Conservation (phyloP, 2,888 invertebrate species). For the Hydropsyche betteni region DNA sequence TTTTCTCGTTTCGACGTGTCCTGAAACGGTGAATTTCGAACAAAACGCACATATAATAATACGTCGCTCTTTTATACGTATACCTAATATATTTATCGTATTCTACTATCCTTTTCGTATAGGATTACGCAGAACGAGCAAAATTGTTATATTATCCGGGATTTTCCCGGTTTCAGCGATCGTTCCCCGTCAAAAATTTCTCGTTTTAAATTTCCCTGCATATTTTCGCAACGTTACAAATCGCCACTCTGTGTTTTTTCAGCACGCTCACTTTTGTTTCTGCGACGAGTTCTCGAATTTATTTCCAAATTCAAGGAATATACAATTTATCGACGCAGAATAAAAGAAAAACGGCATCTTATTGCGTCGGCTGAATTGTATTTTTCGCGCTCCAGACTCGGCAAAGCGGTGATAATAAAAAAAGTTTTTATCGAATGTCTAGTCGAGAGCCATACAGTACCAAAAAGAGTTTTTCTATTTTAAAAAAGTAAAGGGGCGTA, state of each 20-base stretch:
- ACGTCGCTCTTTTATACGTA: not conserved
- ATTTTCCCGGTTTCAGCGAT: not conserved
- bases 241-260: too few species aligned
- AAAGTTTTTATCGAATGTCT: conserved; percentile 33
- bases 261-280: too few species aligned
- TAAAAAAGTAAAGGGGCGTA: not conserved
- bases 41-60: conserved; percentile 32
- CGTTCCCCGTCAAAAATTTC: too few species aligned
- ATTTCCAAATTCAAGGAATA: too few species aligned
- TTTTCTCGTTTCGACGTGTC: not conserved
- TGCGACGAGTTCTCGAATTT: too few species aligned
- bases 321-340: too few species aligned
- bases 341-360: too few species aligned
- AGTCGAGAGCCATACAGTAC: not conserved
- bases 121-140: conserved; percentile 31
- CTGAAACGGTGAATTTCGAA: conserved; percentile 25
- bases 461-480: conserved; percentile 20
- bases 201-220: too few species aligned
- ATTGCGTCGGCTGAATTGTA: too few species aligned
- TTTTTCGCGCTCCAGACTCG: not conserved
- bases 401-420: conserved; percentile 19
- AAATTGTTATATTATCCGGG: conserved; percentile 32
- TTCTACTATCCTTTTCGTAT: too few species aligned
- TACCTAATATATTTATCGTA: not conserved
- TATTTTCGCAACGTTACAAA: too few species aligned